Evolutionary conservation across 2,888 invertebrate genomes (phyloP).

Genomic region (Plagodis dolabraria): DNA sequence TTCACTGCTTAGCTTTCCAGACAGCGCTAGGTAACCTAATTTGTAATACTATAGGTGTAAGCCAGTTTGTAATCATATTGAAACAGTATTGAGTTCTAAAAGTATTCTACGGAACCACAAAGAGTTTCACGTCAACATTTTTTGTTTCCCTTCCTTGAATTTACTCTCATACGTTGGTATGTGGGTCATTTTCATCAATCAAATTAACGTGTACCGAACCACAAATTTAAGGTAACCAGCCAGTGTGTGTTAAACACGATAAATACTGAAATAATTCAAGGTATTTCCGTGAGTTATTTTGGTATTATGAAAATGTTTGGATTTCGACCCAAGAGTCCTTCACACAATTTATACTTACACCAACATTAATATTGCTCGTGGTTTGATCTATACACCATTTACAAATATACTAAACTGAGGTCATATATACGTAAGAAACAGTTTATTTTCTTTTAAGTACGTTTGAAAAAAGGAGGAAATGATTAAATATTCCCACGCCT

Average conservation of each 20-base stretch:
- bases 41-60: too few species aligned
- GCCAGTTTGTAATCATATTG: not conserved
- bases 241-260: conserved; percentile 13
- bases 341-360: too few species aligned
- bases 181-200: conserved; percentile 67
- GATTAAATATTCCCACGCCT: too few species aligned
- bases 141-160: conserved; percentile 54
- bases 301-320: not conserved
- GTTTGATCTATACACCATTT: too few species aligned
- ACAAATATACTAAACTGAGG: too few species aligned
- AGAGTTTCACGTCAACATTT: conserved; percentile 1
- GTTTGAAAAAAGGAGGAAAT: too few species aligned
- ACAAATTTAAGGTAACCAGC: conserved; percentile 29
- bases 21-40: too few species aligned
- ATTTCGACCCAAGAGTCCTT: too few species aligned
- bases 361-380: too few species aligned
- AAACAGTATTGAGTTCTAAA: not conserved
- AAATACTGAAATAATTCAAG: conserved; percentile 7
- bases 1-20: too few species aligned
- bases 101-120: conserved; percentile 19
- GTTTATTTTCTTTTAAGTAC: too few species aligned
- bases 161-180: conserved; percentile 46
- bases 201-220: conserved; percentile 51
- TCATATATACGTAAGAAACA: too few species aligned
- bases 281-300: not conserved